Evolutionary conservation across 2,888 invertebrate species (phyloP).

Genomic region (Lasioglossum zephyrum): DNA sequence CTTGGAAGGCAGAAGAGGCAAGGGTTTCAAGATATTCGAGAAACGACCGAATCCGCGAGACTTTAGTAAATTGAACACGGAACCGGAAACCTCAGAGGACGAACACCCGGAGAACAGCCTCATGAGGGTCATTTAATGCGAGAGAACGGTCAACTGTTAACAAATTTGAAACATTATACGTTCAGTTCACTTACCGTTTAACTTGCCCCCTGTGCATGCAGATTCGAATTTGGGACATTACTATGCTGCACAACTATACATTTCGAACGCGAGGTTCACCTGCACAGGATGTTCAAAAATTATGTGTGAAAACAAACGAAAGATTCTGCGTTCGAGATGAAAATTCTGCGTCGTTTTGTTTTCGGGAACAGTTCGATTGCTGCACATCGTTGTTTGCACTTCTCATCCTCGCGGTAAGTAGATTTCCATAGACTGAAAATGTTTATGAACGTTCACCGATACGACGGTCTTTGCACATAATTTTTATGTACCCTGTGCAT

Average conservation of each 20-base stretch:
- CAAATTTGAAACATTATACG: not conserved
- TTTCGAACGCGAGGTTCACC: slow-evolving; percentile 2
- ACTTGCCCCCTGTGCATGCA: slow-evolving; percentile 10
- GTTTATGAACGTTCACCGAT: not conserved
- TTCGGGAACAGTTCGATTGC: not conserved
- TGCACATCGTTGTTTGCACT: not conserved
- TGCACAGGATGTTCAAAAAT: not conserved
- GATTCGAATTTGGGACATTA: slow-evolving; percentile 5
- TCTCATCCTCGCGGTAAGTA: not conserved
- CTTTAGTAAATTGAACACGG: slow-evolving; percentile 82
- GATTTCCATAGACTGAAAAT: not conserved
- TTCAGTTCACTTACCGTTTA: not conserved
- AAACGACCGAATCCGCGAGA: slow-evolving; percentile 82
- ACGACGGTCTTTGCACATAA: not conserved
- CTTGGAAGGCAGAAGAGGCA: slow-evolving; percentile 86
- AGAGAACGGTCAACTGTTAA: not conserved
- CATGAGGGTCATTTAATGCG: slow-evolving; percentile 71
- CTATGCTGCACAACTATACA: not conserved
- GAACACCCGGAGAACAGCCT: slow-evolving; percentile 78
- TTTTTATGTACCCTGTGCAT: not conserved
- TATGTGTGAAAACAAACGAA: not conserved
- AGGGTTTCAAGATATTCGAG: slow-evolving; percentile 85
- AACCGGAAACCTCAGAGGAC: slow-evolving; percentile 83
- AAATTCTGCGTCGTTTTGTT: not conserved
- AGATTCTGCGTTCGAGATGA: not conserved